Evolutionary conservation across 2,797 vertebrate species (phyloP), one percentile per base, ranked within the genome.

Genomic region (Halcyon badia): DNA sequence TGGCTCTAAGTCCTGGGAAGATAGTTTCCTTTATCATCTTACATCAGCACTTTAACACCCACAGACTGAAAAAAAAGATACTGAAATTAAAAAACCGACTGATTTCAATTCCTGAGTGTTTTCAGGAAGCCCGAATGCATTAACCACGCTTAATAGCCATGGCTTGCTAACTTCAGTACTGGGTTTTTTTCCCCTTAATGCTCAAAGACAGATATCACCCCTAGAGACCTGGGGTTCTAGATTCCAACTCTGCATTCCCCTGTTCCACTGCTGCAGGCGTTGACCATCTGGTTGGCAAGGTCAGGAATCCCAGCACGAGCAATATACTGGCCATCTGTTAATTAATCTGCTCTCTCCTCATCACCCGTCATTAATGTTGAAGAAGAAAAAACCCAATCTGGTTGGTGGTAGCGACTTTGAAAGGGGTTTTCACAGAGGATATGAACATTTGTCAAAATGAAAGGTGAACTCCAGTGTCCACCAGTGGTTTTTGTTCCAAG

Each of bases 141-240:
- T 68, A 62, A 49, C 31, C 2, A 19, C 10, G 11, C 24, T 80
- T 9, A 42, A 68, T 2, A 77, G 30, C 48, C 42, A 24, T 1
- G 26, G 61, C 21, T 87, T 33, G 14, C 31, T 28, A 28, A 24
- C 8, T 90, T 35, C 48, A 61, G 22, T 11, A 8, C 37, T 35
- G 2, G 7, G 7, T 0, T 60, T 73, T 75, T 54, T 9, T 0
- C 6, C 30, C 39, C 14, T 8, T 5, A 21, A 15, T 6, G 17
- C 44, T 33, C n/a, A 7, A 52, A 83, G n/a, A 39, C 41, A 7
- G 20, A 2, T 11, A 21, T 26, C 1, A 3, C 12, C 58, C 28
- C 8, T 3, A 51, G 39, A 70, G 41, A 22, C 25, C 41, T 3
- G n/a, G 14, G 15, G 24, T 5, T 90, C 79, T 61, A 68, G 41